These are phyloP conservation scores for Andrena cerasifolii DNA, from an alignment of 1,140 invertebrate genomes.

Conservation along the genomic window DNA sequence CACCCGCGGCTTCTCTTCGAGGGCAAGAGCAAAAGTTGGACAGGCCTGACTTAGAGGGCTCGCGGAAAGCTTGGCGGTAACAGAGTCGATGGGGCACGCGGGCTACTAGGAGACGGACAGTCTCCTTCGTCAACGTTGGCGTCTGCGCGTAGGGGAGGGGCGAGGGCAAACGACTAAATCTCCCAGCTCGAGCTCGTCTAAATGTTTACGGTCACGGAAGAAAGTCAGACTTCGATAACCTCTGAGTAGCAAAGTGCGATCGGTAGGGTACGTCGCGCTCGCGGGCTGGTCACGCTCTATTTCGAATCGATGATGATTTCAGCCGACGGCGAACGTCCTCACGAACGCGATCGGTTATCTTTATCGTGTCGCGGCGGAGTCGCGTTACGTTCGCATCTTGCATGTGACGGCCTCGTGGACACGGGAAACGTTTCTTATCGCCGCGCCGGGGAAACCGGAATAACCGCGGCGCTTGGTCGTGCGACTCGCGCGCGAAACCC, in stretches of 20 bases:
- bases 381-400: neutral
- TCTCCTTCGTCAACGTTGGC: no score
- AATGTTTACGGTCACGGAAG: constrained; percentile 1
- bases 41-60: no score
- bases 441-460: neutral
- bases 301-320: neutral
- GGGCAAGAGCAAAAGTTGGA: no score
- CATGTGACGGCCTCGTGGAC: constrained; percentile 10
- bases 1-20: no score
- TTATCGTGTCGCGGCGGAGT: no score
- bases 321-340: neutral
- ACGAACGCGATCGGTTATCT: neutral
- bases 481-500: neutral
- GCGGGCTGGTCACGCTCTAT: neutral
- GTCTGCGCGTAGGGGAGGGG: no score
- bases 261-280: neutral
- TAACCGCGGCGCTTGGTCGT: neutral
- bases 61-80: no score
- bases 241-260: neutral
- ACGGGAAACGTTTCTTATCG: constrained; percentile 9
- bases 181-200: neutral
- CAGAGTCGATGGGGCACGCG: no score
- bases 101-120: no score
- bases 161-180: neutral
- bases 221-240: constrained; percentile 27